Evolutionary conservation across 2,888 invertebrate species (phyloP).

Genomic region (Epsilonema sp.): DNA sequence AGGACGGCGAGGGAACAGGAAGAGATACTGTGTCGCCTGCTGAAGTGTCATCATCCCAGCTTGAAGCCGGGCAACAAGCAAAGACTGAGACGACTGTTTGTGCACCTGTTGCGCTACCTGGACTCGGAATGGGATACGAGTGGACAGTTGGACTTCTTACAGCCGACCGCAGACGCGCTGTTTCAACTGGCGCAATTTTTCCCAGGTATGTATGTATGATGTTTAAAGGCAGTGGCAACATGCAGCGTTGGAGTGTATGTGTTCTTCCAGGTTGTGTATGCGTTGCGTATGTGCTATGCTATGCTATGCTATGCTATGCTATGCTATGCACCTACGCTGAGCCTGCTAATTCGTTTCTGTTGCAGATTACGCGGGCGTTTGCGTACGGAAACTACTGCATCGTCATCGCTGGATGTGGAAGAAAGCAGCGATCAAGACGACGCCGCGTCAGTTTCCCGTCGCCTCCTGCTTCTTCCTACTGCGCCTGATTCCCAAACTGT

Average conservation of each 20-base stretch:
- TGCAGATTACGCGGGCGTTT: too few species aligned
- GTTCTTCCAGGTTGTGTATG: too few species aligned
- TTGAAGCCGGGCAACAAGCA: conserved; percentile 56
- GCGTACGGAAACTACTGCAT: too few species aligned
- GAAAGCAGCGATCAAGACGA: too few species aligned
- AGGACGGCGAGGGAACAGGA: conserved; percentile 44
- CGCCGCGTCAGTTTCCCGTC: not conserved
- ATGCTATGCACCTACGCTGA: not conserved
- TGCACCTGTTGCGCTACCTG: conserved; percentile 53
- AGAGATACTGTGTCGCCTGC: conserved; percentile 53
- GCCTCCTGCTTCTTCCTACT: conserved; percentile 39
- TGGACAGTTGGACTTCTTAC: too few species aligned
- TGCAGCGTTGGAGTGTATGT: too few species aligned
- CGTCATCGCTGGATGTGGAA: too few species aligned
- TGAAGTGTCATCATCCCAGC: conserved; percentile 68
- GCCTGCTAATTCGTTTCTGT: not conserved
- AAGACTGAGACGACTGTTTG: conserved; percentile 48
- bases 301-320: too few species aligned
- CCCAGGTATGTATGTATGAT: too few species aligned
- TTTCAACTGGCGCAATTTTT: conserved; percentile 17
- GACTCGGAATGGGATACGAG: too few species aligned
- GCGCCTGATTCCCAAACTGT: conserved; percentile 56
- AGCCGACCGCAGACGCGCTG: conserved; percentile 38
- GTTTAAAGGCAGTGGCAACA: too few species aligned
- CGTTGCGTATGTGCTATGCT: too few species aligned